Base-by-base conservation (phyloP, 2,113 vertebrate genomes). In the Suncus etruscus region DNA sequence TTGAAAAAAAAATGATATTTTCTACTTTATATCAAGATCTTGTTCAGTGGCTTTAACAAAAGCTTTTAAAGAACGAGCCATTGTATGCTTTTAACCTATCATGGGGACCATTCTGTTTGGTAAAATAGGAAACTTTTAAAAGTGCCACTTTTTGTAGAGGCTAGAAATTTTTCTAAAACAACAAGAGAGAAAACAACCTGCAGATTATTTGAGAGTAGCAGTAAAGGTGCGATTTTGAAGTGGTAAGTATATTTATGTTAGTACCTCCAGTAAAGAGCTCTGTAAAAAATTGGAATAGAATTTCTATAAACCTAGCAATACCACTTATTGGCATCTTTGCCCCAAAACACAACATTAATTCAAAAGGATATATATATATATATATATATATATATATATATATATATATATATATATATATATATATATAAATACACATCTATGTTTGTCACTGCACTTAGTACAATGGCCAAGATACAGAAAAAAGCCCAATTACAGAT, bases 201-300 rank as follows among this genome's bases (percentile, higher is more conserved):
- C 29, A 94, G 74, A 69, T 89, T 83, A 86, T 73, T 75, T 79
- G 45, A 18, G 76, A 86, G 45, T 83, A 83, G 79, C 12, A 90
- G 45, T 86, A 80, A 88, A 89, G 31, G 50, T 89, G 29, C 70
- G 66, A 83, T 77, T 90, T 82, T 76, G 86, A 90, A 90, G 65
- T 79, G 10, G 5, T 68, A 77, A 63, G 20, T 80, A 12, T 81
- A 45, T 31, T 25, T 61, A 61, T 61, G 58, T 20, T 20, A 18
- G 18, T 61, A 61, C 58, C 16, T 61, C 58, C 58, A 61, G 58
- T 22, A 20, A 61, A 16, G 58, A 61, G 22, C 58, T 61, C 58
- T 61, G 16, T 20, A 61, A 61, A 61, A 18, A 61, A 15, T 20
- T 20, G 58, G 58, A 61, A 3, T 61, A 61, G 58, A 61, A 61